Evolutionary conservation across 37 sponge, comb jelly and placozoan species (phyloP), one percentile per base, ranked within the genome.

Genomic region (Dysidea cf. avara): DNA sequence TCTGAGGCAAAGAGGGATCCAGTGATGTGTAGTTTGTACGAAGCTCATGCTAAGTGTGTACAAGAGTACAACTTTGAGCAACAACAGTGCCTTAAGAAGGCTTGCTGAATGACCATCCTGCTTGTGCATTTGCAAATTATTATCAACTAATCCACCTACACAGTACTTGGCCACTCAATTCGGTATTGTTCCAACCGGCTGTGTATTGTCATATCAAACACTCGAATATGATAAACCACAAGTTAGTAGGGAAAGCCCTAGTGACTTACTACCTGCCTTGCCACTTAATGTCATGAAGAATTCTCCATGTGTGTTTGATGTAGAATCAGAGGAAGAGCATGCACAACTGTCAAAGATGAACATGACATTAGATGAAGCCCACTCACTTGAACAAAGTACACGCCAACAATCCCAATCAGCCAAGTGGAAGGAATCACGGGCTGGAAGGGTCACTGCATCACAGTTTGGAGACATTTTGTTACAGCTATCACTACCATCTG

Each of bases 381-480:
- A 56, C 11, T 6, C 7, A 14, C 58, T 56, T 29, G 58, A 56
- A 56, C 58, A 56, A 29, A 56, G 58, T 56, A 56, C 58, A 29
- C 58, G 11, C 6, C 58, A 56, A 13, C 58, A 56, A 7, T 56
- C 58, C 5, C 7, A 7, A 56, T 56, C 58, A 56, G 7, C 58
- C 5, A 56, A 56, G 58, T 56, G 58, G 58, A 22, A 26, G 11
- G 5, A 5, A 6, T 29, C 29, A 5, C 58, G 58, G 7, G 14
- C 11, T 14, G 58, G 58, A 22, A 56, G 58, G 11, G 58, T 56
- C 11, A 56, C 58, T 29, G 58, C 58, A 56, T 56, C 58, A 56
- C 58, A 13, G 25, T 56, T 29, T 26, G 58, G 58, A 7, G 29
- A 26, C 5, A 43, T 43, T 9, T 43, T 43, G 46, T 43, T 43